Percentiles rank a stretch among this genome's conserved stretches.
These are phyloP conservation scores for Peromyscus polionotus DNA, from an alignment of 2,113 vertebrate species.

Conservation along the genomic window DNA sequence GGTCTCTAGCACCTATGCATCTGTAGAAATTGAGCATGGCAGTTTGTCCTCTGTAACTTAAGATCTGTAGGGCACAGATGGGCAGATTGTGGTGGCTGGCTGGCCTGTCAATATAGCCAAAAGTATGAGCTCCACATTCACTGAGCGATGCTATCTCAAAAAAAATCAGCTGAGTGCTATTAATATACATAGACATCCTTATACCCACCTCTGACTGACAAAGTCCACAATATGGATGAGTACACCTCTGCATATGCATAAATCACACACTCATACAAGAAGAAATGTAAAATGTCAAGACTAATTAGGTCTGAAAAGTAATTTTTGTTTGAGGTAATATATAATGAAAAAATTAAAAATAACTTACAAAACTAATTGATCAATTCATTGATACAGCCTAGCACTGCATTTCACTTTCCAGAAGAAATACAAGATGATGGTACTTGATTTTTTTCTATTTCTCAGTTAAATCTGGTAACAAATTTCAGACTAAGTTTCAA, in stretches of 20 bases:
- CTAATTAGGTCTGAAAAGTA: neutral
- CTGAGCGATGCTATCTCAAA: neutral
- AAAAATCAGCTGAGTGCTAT: neutral
- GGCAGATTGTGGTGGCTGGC: too few relatives aligned
- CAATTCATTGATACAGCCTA: neutral
- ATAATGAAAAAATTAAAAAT: neutral
- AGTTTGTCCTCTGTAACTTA: neutral
- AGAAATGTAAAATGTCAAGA: neutral
- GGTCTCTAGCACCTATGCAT: neutral
- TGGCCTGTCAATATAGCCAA: too few relatives aligned
- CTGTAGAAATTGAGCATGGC: neutral
- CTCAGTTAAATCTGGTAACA: neutral
- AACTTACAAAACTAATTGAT: neutral
- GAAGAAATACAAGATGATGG: neutral
- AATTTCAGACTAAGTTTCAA: neutral
- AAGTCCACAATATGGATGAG: neutral
- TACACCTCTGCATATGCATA: too few relatives aligned
- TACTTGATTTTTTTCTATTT: neutral
- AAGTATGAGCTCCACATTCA: too few relatives aligned
- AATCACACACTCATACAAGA: neutral
- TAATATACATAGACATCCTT: too few relatives aligned
- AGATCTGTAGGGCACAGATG: neutral
- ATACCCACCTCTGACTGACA: neutral
- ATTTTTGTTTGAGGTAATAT: neutral
- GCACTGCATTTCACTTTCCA: rapidly evolving